Base-by-base conservation (phyloP, 1,140 invertebrate genomes). In the Brachionus rubens region DNA sequence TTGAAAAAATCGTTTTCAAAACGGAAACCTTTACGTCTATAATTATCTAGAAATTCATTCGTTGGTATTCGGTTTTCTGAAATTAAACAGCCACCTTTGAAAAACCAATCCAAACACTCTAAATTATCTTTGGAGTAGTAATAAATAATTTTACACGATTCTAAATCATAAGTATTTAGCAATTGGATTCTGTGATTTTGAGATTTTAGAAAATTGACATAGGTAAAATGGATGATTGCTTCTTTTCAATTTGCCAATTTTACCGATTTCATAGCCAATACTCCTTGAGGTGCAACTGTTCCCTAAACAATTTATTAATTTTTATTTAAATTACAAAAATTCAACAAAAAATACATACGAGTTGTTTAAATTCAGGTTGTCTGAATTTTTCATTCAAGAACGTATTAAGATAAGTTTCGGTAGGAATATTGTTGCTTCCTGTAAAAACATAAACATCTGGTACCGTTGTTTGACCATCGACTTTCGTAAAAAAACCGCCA, bases 301-400 rank as follows among this genome's bases (percentile, higher is more conserved):
- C 46, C 46, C 16, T 47, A n/a, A n/a, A 12, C 14, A 47, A 47
- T n/a, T 47, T n/a, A n/a, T 47, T 47, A 47, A 47, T 47, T 47
- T 47, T n/a, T 47, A 47, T n/a, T 47, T 47, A 47, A 47, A n/a
- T n/a, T n/a, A n/a, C n/a, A n/a, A n/a, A n/a, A n/a, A 48, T 48
- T 48, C 21, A n/a, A 48, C n/a, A 48, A 48, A 48, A 16, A 19
- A 48, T 19, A 2, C 5, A 6, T 48, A 48, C 46, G n/a, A 48
- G 21, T 48, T 48, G 7, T 9, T 48, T 48, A n/a, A 48, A 48
- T 48, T n/a, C n/a, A n/a, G 46, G n/a, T 48, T n/a, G 6, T 48
- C 46, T 48, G 21, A 48, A 48, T 48, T 48, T 48, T 48, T 48
- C 46, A 48, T n/a, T 48, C 46, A 48, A 48, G n/a, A 48, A 48